Base-by-base conservation (phyloP, 1,140 invertebrate genomes). In the Triops cancriformis region DNA sequence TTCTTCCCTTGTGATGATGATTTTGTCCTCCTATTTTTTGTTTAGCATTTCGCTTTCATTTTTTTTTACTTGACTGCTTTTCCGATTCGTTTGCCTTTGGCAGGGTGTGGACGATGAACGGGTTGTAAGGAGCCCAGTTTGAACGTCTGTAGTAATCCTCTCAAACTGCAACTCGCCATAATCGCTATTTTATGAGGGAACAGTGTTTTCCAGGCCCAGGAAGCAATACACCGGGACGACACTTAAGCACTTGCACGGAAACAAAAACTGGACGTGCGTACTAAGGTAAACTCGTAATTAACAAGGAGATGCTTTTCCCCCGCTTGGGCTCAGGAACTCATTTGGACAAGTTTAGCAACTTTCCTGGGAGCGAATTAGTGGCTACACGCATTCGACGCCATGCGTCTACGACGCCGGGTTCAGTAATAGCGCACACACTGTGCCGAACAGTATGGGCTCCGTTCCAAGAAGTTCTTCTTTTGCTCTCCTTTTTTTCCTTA, bases 371-470 rank as follows among this genome's bases (percentile, higher is more conserved):
- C 14, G 51, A 64, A 64, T 64, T 64, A 64, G 51, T 23, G 51
- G n/a, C 51, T 64, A 64, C 51, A 64, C 51, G 51, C 51, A 64
- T 9, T 64, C 23, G 51, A 64, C 51, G 51, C 51, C 51, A 64
- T 64, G 51, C 51, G 51, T 64, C 51, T 3, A 64, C 51, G 51
- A 64, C 51, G 51, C 23, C 51, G 51, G 14, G 23, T 64, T n/a
- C 23, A 64, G 51, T 64, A 64, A 64, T 23, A 64, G 51, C 31
- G 31, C 31, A 37, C 31, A 37, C 31, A 37, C 31, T 37, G 31
- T 37, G 31, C 31, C 31, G 31, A 37, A 37, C 51, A 64, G 23
- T 14, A 9, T 64, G 51, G 51, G 51, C 51, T 14, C 9, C 51
- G 51, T 18, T 64, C 51, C 51, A 64, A 64, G 51, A 23, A 64